Evolutionary conservation across 2,113 vertebrate genomes (phyloP).

Genomic region (Eudorcas thomsonii): DNA sequence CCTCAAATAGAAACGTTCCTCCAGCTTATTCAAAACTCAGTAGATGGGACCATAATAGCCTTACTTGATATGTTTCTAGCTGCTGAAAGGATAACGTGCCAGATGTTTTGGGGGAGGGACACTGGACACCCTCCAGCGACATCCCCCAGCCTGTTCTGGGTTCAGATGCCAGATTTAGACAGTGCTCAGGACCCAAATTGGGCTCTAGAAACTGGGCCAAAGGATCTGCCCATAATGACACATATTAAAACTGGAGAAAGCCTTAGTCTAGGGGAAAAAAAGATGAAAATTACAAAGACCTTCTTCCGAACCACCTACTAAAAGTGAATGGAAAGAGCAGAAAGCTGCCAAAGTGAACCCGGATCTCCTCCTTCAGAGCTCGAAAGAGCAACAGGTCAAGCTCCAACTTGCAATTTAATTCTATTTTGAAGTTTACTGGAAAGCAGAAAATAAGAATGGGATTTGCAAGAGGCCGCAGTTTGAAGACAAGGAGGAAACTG

Average conservation of each 20-base stretch:
- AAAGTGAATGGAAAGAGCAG: slow-evolving; percentile 31
- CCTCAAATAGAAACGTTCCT: neutral
- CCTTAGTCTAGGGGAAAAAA: neutral
- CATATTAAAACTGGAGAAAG: neutral
- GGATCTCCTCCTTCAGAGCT: slow-evolving; percentile 12
- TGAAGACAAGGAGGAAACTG: neutral
- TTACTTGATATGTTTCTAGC: neutral
- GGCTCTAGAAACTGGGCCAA: slow-evolving; percentile 34
- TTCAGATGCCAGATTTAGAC: slow-evolving; percentile 34
- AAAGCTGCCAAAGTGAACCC: neutral
- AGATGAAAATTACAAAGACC: slow-evolving; percentile 59
- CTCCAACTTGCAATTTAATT: slow-evolving; percentile 67
- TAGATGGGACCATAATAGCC: neutral
- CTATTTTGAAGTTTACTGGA: slow-evolving; percentile 76
- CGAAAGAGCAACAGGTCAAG: slow-evolving; percentile 55
- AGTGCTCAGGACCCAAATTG: neutral
- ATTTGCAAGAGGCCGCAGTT: neutral
- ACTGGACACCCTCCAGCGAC: neutral
- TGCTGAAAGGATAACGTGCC: neutral
- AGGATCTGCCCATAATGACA: slow-evolving; percentile 48
- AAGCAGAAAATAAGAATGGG: slow-evolving; percentile 65
- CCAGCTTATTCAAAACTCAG: neutral
- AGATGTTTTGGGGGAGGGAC: neutral
- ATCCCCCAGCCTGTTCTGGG: neutral
- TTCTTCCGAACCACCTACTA: slow-evolving; percentile 34